These are phyloP conservation scores for Eulemur albifrons DNA, from an alignment of 2,797 vertebrate species.

Conservation along the genomic window DNA sequence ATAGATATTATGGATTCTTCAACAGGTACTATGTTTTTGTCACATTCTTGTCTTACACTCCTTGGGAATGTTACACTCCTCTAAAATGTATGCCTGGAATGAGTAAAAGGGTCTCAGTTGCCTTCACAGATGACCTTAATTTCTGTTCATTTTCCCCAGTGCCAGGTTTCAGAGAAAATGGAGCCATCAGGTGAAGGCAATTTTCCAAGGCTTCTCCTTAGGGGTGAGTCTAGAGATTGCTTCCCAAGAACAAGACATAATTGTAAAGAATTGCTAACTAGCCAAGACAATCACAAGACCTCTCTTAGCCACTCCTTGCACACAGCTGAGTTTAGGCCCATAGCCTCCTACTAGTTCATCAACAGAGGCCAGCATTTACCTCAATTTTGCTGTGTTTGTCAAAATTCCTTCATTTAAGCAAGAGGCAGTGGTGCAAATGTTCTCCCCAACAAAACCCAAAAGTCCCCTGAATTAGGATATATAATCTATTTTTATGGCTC, in stretches of 20 bases:
- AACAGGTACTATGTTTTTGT: not conserved
- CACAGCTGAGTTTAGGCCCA: not conserved
- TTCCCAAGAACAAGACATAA: not conserved
- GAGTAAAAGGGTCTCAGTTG: not conserved
- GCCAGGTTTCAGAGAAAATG: not conserved
- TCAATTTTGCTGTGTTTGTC: not conserved
- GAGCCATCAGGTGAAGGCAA: not conserved
- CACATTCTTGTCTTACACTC: not conserved
- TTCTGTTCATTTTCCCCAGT: not conserved
- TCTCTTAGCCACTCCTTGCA: not conserved
- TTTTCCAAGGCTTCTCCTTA: constrained; percentile 27
- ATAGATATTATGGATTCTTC: not conserved
- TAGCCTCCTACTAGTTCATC: not conserved
- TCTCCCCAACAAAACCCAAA: not conserved
- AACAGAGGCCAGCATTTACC: not conserved
- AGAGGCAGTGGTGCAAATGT: not conserved
- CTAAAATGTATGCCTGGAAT: not conserved
- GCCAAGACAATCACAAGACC: not conserved
- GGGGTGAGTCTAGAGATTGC: not conserved
- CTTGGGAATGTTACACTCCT: not conserved
- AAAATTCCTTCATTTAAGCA: not conserved
- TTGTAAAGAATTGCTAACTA: not conserved
- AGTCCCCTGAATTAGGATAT: not conserved
- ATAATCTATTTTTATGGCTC: not conserved
- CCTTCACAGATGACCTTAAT: not conserved